Evolutionary conservation across 2,888 invertebrate genomes (phyloP), one percentile per base, ranked within the genome.

Genomic region (Tineola bisselliella): DNA sequence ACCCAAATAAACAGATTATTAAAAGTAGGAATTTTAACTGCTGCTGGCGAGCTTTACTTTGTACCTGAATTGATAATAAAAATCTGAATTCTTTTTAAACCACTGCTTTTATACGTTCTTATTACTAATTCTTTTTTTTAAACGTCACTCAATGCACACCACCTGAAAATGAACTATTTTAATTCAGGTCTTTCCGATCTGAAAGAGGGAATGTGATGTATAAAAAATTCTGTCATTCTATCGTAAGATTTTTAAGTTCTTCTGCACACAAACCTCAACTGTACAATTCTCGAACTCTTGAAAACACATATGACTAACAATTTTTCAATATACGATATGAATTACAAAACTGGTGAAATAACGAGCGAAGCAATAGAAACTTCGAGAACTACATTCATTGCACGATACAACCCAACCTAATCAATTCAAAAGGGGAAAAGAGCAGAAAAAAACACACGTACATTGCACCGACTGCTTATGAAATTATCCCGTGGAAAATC

Each of bases 401-500:
- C 76, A 75, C 81, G 73, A 81, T 81, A 81, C 79, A 77, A 79
- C 72, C 70, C 79, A 72, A 77, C 75, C 79, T 84, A 84, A 86
- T 87, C 86, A 86, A 82, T 84, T 84, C 84, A 83, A 81, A 81
- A 77, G 77, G 76, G 77, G 76, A 76, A 79, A 75, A 73, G 77
- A 76, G 78, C 70, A 81, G 82, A 81, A 78, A 74, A 81, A 43
- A 80, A 76, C 79, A 78, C 73, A 81, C 76, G 70, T 71, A 69
- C 69, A 33, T 48, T 69, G 67, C 69, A 63, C 66, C 70, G 74
- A 72, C 77, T 80, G 82, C 84, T 86, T 86, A 86, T 84, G 81
- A 79, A 86, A 83, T 86, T 84, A 84, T 80, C 81, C 76, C 77
- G 80, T 74, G 76, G 76, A 81, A 82, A 83, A 80, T 80, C 79